Evolutionary conservation across 2,888 invertebrate genomes (phyloP), one percentile per base, ranked within the genome.

Genomic region (Anthophora plumipes): DNA sequence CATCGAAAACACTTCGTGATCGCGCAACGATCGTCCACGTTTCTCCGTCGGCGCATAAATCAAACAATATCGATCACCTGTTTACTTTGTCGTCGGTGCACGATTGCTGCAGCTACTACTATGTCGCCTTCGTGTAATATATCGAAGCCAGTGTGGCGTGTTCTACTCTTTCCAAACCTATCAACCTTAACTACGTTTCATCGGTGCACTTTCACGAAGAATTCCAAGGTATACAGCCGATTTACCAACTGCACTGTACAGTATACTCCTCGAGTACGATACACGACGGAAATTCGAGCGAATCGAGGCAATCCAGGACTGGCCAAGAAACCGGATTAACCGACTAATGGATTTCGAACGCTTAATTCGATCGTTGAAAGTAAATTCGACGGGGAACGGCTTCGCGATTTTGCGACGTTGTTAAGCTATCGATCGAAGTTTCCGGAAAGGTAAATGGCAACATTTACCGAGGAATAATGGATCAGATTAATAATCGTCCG

Each of bases 51-150:
- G 70, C 60, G 78, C 84, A 88, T 88, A 88, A 87, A 88, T 88
- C 88, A 88, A 88, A 88, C 85, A 83, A 84, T 84, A 88, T 88
- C 88, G 88, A 88, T 88, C 82, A 72, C 59, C 70, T 83, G 85
- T 88, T 88, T 88, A 83, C 85, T 73, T 80, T 80, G 64, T 77
- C 66, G 76, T 80, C 74, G 71, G 71, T 46, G 8, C 68, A 25
- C 69, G 48, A n/a, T 67, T 31, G 55, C 71, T 63, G 31, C 54
- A 59, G 57, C 74, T 71, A 83, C 85, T 85, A 74, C 77, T 61
- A 50, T 71, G 68, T 66, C 83, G 80, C 63, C 70, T 64, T 55
- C 77, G 25, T 39, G 54, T 72, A 67, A 84, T 77, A 71, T 64
- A 70, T 71, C 41, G 54, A 7, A 43, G 9, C 22, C 17, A 20